A percentile compares a stretch with the other conserved stretches of the same genome.
Conservation (phyloP, 2,113 vertebrate genomes). For the Terrapene triunguis region DNA sequence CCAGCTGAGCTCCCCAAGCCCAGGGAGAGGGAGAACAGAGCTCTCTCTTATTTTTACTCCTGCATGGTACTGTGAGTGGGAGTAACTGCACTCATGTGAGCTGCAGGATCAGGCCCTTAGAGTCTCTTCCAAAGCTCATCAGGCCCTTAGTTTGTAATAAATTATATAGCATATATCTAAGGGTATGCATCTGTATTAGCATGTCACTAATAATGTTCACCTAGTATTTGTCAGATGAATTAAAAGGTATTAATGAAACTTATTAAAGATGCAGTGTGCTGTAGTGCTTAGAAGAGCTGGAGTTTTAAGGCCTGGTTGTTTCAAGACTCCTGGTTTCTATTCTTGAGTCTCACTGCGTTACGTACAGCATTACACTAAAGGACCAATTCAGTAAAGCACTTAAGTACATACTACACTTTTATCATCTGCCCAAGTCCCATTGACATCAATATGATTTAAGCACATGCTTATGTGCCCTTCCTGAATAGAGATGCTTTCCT, state of each 20-base stretch:
- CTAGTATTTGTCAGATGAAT: slow-evolving; percentile 23
- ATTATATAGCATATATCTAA: slow-evolving; percentile 51
- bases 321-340: not conserved
- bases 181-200: slow-evolving; percentile 25
- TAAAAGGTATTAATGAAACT: not conserved
- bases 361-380: not conserved
- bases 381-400: not conserved
- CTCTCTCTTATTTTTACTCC: not conserved
- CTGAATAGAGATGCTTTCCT: slow-evolving; percentile 6
- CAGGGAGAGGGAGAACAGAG: not conserved
- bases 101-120: not conserved
- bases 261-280: not conserved
- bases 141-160: not conserved
- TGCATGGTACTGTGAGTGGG: not conserved
- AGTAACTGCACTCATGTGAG: not conserved
- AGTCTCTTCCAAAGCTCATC: not conserved
- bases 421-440: not conserved
- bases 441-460: not conserved
- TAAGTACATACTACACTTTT: not conserved
- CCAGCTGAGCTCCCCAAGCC: not conserved
- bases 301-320: not conserved
- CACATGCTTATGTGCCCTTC: not conserved
- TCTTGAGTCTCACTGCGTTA: not conserved
- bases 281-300: not conserved
- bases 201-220: slow-evolving; percentile 23